Base-by-base conservation (phyloP, 2,888 invertebrate species). In the Atethmia centrago region DNA sequence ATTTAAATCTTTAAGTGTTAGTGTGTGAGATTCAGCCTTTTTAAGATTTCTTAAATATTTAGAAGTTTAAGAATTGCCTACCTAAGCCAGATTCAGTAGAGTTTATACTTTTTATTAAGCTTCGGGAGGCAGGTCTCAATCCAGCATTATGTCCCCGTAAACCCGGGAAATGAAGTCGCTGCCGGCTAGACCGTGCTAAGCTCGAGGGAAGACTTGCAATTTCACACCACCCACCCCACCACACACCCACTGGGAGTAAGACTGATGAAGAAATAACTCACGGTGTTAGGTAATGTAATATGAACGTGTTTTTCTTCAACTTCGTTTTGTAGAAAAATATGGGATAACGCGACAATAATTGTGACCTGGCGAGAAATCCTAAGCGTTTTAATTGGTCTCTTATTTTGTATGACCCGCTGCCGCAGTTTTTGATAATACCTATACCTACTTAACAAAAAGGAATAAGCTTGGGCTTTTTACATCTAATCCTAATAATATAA, bases 161-260 rank as follows among this genome's bases (percentile, higher is more conserved):
- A 82, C 75, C 82, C 71, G 59, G 72, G 74, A 82, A 87, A 87
- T 85, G 83, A 86, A 84, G 77, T 49, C 25, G 45, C 42, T 61
- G 75, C 25, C 68, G 25, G 25, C 47, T 69, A 53, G 66, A 64
- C 67, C 64, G 40, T 62, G 74, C 65, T 75, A 67, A 79, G 66
- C 85, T 70, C 73, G 31, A 58, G 77, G 77, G 81, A 76, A 76
- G 68, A 74, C 75, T 76, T 80, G 72, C 80, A 85, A 79, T 80
- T 82, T 82, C 72, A 72, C 80, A 82, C 74, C 40, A 61, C n/a
- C n/a, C 47, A 14, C 53, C 53, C 42, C n/a, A n/a, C n/a, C n/a
- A n/a, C n/a, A n/a, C n/a, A n/a, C n/a, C 28, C 56, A 25, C 12
- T 31, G 64, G 49, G 45, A 45, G 31, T 40, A 21, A 49, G 59